Percentiles rank a stretch among this genome's conserved stretches.
These are phyloP conservation scores for Agrochola circellaris DNA, from an alignment of 2,888 invertebrate species.

Conservation along the genomic window DNA sequence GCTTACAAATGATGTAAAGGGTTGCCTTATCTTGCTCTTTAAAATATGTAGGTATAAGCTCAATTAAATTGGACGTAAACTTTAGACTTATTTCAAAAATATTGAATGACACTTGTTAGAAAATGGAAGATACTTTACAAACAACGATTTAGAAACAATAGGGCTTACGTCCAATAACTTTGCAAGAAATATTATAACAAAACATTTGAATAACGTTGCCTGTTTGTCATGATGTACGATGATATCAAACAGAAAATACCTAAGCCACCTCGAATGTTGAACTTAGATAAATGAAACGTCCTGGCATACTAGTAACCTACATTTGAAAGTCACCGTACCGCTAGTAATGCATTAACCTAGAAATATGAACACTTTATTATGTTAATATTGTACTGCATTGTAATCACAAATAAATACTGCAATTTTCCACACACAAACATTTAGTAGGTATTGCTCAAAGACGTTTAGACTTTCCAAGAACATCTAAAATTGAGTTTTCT, in stretches of 20 bases:
- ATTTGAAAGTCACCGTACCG: conserved; percentile 23
- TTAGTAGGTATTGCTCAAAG: conserved; percentile 23
- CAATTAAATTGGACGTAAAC: conserved; percentile 25
- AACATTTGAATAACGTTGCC: conserved; percentile 7
- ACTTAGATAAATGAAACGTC: conserved; percentile 38
- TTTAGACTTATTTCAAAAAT: conserved; percentile 15
- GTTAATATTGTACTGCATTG: conserved; percentile 52
- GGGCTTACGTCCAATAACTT: not conserved
- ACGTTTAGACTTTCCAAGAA: conserved; percentile 37
- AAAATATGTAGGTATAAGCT: conserved; percentile 39
- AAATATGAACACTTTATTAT: conserved; percentile 44
- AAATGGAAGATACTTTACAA: not conserved
- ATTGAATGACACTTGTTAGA: not conserved
- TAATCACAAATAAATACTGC: conserved; percentile 50
- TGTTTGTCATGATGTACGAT: conserved; percentile 15
- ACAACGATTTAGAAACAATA: not conserved
- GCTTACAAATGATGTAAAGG: conserved; percentile 49
- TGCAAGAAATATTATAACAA: conserved; percentile 2
- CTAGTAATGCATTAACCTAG: conserved; percentile 48
- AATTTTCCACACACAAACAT: conserved; percentile 45
- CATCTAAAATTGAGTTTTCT: conserved; percentile 48
- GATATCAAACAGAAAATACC: conserved; percentile 42
- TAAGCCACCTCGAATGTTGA: conserved; percentile 25
- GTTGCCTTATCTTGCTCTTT: conserved; percentile 33
- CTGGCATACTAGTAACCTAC: conserved; percentile 17